Base-by-base conservation (phyloP, 1,140 invertebrate genomes). In the Drosophila parvula region DNA sequence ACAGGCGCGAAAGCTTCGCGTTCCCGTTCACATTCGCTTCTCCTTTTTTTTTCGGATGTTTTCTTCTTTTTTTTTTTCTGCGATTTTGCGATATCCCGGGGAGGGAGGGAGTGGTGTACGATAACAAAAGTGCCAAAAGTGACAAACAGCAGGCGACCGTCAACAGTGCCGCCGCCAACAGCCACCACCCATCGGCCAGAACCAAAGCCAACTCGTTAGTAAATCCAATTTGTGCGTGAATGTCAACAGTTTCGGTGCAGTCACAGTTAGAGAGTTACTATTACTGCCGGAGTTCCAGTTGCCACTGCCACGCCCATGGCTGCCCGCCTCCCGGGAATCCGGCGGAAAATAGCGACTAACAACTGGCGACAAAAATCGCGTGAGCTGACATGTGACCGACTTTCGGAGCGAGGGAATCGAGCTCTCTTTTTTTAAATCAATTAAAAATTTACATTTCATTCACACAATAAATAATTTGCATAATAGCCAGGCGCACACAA, bases 151-250 rank as follows among this genome's bases (percentile, higher is more conserved):
- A 81, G 79, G 71, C 80, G 75, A 86, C 76, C 86, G 84, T 86
- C 83, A 86, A 60, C 62, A 22, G 12, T 28, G 51, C 51, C 27
- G 16, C 45, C 10, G 16, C 43, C 47, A 32, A 10, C 28, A 50
- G 7, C 27, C 16, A 27, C 30, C 43, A 53, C 30, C 43, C 48
- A 43, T 9, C 16, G 40, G 36, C 43, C 44, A 45, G 51, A 53
- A 74, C 67, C 45, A 56, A 61, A 58, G 79, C 67, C 74, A 80
- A 83, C 80, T 88, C 80, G 84, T 89, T 89, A 81, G 80, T 48
- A 89, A 89, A 89, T 84, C 84, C 84, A 89, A 89, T 89, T 89
- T 89, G 84, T 83, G 82, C 82, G 84, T 89, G 84, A 84, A 71
- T 89, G 84, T 89, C 78, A 84, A 88, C 84, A 88, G 84, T 89